phyloP scores from a whole-genome alignment of 92 coral and sea anemone species.

The Paragorgia papillata region DNA sequence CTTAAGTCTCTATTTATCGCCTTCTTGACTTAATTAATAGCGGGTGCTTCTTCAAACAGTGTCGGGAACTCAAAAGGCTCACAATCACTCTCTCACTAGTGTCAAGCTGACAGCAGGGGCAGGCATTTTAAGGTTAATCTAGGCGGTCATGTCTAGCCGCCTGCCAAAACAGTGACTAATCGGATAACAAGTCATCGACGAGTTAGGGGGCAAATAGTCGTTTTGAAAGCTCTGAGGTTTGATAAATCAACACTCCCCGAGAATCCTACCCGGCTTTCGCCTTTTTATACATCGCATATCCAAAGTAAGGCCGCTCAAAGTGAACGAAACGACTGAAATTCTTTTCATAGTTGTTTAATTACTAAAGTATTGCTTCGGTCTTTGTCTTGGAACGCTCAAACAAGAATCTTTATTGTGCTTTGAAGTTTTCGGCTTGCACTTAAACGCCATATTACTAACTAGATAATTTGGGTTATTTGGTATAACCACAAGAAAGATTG shows the following conservation, averaged over 20 bases:
- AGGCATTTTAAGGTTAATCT: constrained; percentile 4
- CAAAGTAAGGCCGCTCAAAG: constrained; percentile 37
- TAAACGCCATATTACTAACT: neutral
- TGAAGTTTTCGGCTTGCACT: neutral
- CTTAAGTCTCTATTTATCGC: constrained; percentile 29
- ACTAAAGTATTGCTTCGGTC: neutral
- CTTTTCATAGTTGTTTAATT: constrained; percentile 6
- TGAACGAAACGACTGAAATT: constrained; percentile 69
- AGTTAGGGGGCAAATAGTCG: constrained; percentile 39
- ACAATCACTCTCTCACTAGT: constrained; percentile 9
- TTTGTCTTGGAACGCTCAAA: neutral
- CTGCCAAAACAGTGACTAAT: constrained; percentile 21
- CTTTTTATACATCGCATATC: neutral
- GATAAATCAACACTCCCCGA: constrained; percentile 35
- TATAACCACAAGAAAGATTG: neutral
- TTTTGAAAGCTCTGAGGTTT: constrained; percentile 26
- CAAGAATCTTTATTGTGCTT: neutral
- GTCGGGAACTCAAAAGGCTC: neutral
- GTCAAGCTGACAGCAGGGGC: constrained; percentile 9
- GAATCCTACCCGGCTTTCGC: constrained; percentile 5
- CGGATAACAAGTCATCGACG: constrained; percentile 31
- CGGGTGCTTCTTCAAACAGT: constrained; percentile 13
- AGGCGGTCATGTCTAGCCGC: constrained; percentile 36
- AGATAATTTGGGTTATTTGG: neutral
- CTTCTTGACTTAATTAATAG: constrained; percentile 4